These are phyloP conservation scores for Cuniculus paca DNA, from an alignment of 2,797 vertebrate species.

Conservation along the genomic window DNA sequence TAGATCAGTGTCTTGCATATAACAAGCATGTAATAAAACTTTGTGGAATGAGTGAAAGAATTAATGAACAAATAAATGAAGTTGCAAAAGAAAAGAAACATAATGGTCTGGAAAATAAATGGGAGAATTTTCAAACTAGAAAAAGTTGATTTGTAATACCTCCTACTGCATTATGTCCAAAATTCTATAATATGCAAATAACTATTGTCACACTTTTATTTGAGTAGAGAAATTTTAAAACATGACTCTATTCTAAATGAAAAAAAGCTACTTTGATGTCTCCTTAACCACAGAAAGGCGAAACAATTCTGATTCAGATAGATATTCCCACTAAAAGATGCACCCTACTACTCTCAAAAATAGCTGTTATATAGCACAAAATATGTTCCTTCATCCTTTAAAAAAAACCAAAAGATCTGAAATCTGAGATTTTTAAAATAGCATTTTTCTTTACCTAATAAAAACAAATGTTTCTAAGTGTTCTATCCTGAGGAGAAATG, in stretches of 20 bases:
- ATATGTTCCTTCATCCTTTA: background rate
- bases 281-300: slow-evolving; percentile 11
- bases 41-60: background rate
- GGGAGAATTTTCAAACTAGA: slow-evolving; percentile 40
- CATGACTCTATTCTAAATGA: background rate
- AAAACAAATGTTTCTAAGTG: slow-evolving; percentile 37
- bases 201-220: slow-evolving; percentile 11
- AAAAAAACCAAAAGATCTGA: background rate
- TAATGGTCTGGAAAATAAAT: background rate
- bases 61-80: slow-evolving; percentile 48
- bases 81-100: background rate
- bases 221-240: background rate
- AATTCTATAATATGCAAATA: background rate
- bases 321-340: background rate
- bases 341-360: background rate
- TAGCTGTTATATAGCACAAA: background rate
- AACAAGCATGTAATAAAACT: background rate
- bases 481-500: slow-evolving; percentile 11
- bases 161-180: background rate
- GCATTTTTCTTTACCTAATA: slow-evolving; percentile 15
- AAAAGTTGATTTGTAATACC: background rate
- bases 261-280: background rate
- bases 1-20: background rate
- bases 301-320: background rate
- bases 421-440: slow-evolving; percentile 26